These are phyloP conservation scores for Beaufortia kweichowensis DNA, from an alignment of 2,113 vertebrate species.

Conservation along the genomic window DNA sequence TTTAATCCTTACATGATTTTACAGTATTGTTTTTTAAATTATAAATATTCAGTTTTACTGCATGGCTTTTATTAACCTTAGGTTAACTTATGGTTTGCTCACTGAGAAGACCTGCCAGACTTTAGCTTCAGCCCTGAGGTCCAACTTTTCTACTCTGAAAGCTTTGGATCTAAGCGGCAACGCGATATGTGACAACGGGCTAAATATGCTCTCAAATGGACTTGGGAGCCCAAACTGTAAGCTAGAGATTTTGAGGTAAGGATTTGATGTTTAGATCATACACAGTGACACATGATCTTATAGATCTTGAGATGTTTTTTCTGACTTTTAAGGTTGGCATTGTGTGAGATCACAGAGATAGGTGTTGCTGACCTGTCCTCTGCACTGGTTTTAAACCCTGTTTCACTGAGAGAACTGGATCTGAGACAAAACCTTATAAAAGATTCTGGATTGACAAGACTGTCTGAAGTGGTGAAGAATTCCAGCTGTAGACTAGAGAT, in stretches of 20 bases:
- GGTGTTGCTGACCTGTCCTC: constrained; percentile 42
- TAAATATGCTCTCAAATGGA: constrained; percentile 32
- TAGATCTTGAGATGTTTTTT: background rate
- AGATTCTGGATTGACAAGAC: constrained; percentile 35
- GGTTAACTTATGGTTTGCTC: constrained; percentile 49
- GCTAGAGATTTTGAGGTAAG: constrained; percentile 42
- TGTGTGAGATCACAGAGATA: constrained; percentile 38
- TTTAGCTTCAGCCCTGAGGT: constrained; percentile 42
- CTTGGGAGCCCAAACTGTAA: constrained; percentile 37
- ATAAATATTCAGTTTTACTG: background rate
- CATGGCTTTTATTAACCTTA: background rate
- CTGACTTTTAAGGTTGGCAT: constrained; percentile 34
- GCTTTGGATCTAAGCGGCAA: constrained; percentile 47
- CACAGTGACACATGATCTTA: background rate
- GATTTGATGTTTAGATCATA: background rate
- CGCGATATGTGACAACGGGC: constrained; percentile 13
- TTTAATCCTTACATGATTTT: too few relatives aligned
- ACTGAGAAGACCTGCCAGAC: constrained; percentile 40
- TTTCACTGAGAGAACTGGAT: constrained; percentile 39
- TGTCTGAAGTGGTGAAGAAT: constrained; percentile 25
- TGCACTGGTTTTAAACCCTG: constrained; percentile 32
- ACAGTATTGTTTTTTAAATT: too few relatives aligned
- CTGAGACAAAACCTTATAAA: constrained; percentile 42
- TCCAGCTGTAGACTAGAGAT: constrained; percentile 40
- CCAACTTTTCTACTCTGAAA: constrained; percentile 25